Evolutionary conservation across 2,888 invertebrate genomes (phyloP).

Genomic region (Timema cristinae): DNA sequence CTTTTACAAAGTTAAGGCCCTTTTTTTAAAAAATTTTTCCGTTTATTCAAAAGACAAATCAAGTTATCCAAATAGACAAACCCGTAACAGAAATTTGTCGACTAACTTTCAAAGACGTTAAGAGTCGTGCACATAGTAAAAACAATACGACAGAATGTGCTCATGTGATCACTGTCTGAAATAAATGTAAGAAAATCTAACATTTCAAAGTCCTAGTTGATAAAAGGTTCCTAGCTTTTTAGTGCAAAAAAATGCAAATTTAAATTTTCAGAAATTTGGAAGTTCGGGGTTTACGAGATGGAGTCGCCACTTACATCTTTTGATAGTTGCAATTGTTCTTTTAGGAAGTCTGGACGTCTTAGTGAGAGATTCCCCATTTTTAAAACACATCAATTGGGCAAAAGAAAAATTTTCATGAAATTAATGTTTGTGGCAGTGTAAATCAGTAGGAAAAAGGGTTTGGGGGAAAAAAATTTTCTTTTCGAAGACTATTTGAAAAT

Average conservation of each 20-base stretch:
- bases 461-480: background rate
- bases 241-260: conserved; percentile 35
- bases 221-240: background rate
- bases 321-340: conserved; percentile 45
- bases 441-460: background rate
- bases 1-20: conserved; percentile 12
- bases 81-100: conserved; percentile 36
- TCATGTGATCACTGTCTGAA: conserved; percentile 21
- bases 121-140: conserved; percentile 41
- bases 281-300: conserved; percentile 49
- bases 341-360: conserved; percentile 44
- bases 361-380: conserved; percentile 17
- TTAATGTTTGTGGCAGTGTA: background rate
- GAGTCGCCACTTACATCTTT: conserved; percentile 44
- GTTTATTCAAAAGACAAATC: conserved; percentile 26
- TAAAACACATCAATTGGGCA: background rate
- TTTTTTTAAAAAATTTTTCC: conserved; percentile 27
- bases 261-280: conserved; percentile 41
- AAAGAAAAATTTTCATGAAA: background rate
- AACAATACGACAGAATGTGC: conserved; percentile 32
- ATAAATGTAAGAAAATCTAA: background rate
- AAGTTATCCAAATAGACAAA: conserved; percentile 23
- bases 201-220: background rate
- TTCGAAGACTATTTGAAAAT: conserved; percentile 11
- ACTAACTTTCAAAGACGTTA: conserved; percentile 40